phyloP scores from a whole-genome alignment of 2,797 vertebrate genomes.

The Pseudochaenichthys georgianus region DNA sequence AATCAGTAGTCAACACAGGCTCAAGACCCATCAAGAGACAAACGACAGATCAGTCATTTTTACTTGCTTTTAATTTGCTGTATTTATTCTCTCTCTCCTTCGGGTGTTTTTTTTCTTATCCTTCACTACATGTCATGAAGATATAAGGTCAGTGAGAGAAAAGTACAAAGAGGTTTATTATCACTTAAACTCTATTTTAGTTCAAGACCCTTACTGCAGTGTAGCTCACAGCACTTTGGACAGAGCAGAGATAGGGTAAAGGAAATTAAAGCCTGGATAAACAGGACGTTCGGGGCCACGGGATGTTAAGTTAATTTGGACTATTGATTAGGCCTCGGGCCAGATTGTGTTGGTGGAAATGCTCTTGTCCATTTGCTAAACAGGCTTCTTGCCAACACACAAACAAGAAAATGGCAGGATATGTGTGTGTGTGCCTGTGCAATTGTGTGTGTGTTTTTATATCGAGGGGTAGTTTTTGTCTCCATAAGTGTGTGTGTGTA shows the following conservation, averaged over 20 bases:
- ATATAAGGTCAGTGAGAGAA: slow-evolving; percentile 51
- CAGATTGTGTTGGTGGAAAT: slow-evolving; percentile 39
- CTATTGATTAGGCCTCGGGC: slow-evolving; percentile 50
- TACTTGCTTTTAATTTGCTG: slow-evolving; percentile 61
- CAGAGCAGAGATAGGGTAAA: slow-evolving; percentile 22
- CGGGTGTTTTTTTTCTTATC: slow-evolving; percentile 38
- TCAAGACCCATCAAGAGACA: slow-evolving; percentile 54
- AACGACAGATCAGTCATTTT: slow-evolving; percentile 57
- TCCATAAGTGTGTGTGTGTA: slow-evolving; percentile 3
- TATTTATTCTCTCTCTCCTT: slow-evolving; percentile 37
- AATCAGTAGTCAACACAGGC: slow-evolving; percentile 70
- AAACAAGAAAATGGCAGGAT: slow-evolving; percentile 12
- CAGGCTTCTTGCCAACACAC: slow-evolving; percentile 33
- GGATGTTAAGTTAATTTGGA: slow-evolving; percentile 56
- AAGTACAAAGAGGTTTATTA: slow-evolving; percentile 37
- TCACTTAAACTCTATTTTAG: slow-evolving; percentile 37
- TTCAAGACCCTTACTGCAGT: slow-evolving; percentile 19
- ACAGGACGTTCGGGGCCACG: slow-evolving; percentile 37
- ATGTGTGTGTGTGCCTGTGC: background rate
- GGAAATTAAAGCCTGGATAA: slow-evolving; percentile 47
- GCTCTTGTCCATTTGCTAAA: slow-evolving; percentile 37
- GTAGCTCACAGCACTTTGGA: slow-evolving; percentile 44
- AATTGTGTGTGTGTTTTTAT: slow-evolving; percentile 13
- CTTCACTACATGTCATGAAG: slow-evolving; percentile 37
- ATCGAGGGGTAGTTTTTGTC: slow-evolving; percentile 29